Evolutionary conservation across 2,797 vertebrate genomes (phyloP), one percentile per base, ranked within the genome.

Genomic region (Aulostomus chinensis): DNA sequence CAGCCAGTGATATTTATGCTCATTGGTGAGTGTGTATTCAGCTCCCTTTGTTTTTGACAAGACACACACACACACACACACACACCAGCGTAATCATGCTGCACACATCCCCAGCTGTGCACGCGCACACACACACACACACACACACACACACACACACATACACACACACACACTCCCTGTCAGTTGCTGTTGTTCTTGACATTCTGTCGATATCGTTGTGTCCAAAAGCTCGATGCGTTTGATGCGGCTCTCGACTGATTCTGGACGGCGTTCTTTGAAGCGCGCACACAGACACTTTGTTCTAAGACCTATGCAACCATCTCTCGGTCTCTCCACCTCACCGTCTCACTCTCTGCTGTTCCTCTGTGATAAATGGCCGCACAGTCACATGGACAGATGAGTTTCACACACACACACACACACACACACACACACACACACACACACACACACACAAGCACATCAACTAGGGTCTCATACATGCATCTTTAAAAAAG

Each of bases 191-290:
- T 71, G 83, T 80, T 85, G 85, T 82, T 77, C 85, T 85, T 86
- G 80, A 90, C 87, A 88, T 87, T 86, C 78, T 74, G 82, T 89
- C 86, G 80, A 92, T 90, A 88, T 69, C 42, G 59, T 76, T 86
- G 78, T 76, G 83, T 86, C 80, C 68, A 60, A 81, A 80, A 76
- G 73, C 74, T 29, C 1, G 41, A 54, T 42, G 53, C 47, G 78
- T 90, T 88, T 90, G 88, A 90, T 89, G 83, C 59, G 31, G 51
- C 61, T 67, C 70, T 73, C 29, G 37, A 50, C 63, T 67, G 76
- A 71, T 12, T 37, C 50, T 45, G 84, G 64, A 68, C 73, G 28
- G 3, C n/a, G 28, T 9, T 29, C 28, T 29, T 29, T 29, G 9
- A 29, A 29, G 28, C 59, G 57, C 38, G 11, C 43, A 11, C 22